phyloP scores from a whole-genome alignment of 2,888 invertebrate genomes.

The Pammene fasciana region DNA sequence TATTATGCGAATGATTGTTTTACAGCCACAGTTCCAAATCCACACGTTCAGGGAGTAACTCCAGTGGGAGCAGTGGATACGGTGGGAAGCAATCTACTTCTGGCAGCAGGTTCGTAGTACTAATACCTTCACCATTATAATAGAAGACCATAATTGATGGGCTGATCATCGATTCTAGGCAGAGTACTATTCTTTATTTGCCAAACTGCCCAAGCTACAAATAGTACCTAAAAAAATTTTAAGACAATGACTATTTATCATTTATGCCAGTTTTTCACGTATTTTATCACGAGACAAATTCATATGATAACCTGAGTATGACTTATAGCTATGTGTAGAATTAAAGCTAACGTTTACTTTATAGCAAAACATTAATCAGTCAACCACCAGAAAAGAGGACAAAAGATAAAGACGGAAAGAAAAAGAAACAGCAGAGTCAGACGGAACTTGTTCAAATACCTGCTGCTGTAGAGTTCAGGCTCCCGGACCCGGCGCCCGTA shows the following conservation, averaged over 20 bases:
- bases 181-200: no score
- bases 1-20: conserved; percentile 41
- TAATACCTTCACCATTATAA: no score
- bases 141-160: no score
- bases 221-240: no score
- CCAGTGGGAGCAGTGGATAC: conserved; percentile 92
- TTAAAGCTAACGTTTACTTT: conserved; percentile 22
- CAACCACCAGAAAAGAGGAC: conserved; percentile 78
- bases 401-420: conserved; percentile 85
- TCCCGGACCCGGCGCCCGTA: conserved; percentile 50
- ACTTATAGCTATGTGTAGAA: neutral
- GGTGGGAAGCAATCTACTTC: conserved; percentile 86
- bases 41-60: conserved; percentile 89
- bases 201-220: no score
- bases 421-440: conserved; percentile 79
- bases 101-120: conserved; percentile 78
- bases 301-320: neutral
- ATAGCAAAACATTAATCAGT: conserved; percentile 52
- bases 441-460: conserved; percentile 49
- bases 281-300: no score
- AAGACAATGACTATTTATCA: no score
- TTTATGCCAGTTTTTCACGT: no score
- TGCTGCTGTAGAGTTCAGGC: conserved; percentile 48
- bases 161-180: no score
- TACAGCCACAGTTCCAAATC: conserved; percentile 90